Evolutionary conservation across 2,113 vertebrate genomes (phyloP), one percentile per base, ranked within the genome.

Genomic region (Miniopterus natalensis): DNA sequence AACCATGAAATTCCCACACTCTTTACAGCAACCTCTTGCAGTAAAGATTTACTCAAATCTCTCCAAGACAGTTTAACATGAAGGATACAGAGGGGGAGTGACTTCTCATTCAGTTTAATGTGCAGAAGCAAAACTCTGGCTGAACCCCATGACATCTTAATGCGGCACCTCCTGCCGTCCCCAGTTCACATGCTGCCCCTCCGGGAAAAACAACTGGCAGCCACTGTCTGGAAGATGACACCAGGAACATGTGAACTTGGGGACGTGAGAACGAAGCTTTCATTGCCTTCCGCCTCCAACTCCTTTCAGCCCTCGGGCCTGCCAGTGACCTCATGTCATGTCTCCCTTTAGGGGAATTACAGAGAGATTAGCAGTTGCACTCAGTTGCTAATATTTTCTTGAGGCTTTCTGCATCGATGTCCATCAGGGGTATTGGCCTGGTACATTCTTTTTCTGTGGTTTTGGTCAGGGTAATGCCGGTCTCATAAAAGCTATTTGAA

Each of bases 241-340:
- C 49, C 31, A 31, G 49, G 27, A 11, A 25, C 10, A 5, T 10
- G 59, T 45, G 40, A 31, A n/a, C 18, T 66, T 40, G 31, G 1
- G 3, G 1, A 12, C 5, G 14, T 11, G 42, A 61, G n/a, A 74
- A 9, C 18, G 8, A 4, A 53, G 3, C 23, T 40, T 51, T 59
- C 17, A 18, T 15, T 8, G 8, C 77, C 17, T 57, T 71, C 51
- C 23, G 84, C 9, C n/a, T 47, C n/a, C 14, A 14, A 18, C 47
- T 40, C 7, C 5, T 53, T 20, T 6, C 31, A 47, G 25, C 21
- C n/a, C 12, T 9, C 8, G 7, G 4, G 12, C 1, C 27, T 3
- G 3, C 25, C 0, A 6, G 3, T 10, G 2, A 15, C 14, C 11
- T 74, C 29, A 42, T 0, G 29, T 13, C 47, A 3, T 0, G 2